phyloP scores from a whole-genome alignment of 2,797 vertebrate species.

The Acipenser oxyrinchus region DNA sequence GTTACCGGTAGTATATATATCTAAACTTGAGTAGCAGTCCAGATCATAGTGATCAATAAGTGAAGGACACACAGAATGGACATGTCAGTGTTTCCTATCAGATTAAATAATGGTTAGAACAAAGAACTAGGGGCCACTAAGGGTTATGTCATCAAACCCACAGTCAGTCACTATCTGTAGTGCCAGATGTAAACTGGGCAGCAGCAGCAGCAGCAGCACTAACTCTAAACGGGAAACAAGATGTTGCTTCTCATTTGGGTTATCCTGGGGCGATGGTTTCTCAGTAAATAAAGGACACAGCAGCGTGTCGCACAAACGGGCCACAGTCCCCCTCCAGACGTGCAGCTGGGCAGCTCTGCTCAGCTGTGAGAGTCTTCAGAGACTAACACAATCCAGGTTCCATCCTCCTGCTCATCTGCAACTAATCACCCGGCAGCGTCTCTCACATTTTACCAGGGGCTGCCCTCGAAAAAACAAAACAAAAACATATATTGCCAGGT shows the following conservation, averaged over 20 bases:
- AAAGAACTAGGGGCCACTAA: no score
- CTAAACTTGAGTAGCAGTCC: no score
- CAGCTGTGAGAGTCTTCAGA: conserved; percentile 51
- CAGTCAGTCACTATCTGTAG: no score
- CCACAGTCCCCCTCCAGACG: conserved; percentile 46
- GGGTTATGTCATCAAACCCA: no score
- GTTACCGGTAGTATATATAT: no score
- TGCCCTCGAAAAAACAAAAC: not conserved
- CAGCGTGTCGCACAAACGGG: not conserved
- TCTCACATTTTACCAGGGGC: not conserved
- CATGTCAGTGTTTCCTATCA: not conserved
- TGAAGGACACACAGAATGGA: no score
- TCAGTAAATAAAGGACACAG: not conserved
- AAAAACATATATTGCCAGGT: conserved; percentile 38
- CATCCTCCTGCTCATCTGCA: conserved; percentile 28
- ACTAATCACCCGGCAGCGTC: not conserved
- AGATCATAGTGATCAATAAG: no score
- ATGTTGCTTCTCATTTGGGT: not conserved
- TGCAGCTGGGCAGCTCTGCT: conserved; percentile 56
- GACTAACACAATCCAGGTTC: conserved; percentile 53
- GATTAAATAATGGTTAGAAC: not conserved
- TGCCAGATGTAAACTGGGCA: no score
- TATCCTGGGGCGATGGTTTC: not conserved
- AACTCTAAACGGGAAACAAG: not conserved
- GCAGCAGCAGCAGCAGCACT: not conserved